A percentile compares a stretch with the other conserved stretches of the same genome.
phyloP scores from a whole-genome alignment of 2,888 invertebrate genomes.

The Desoria tigrina region DNA sequence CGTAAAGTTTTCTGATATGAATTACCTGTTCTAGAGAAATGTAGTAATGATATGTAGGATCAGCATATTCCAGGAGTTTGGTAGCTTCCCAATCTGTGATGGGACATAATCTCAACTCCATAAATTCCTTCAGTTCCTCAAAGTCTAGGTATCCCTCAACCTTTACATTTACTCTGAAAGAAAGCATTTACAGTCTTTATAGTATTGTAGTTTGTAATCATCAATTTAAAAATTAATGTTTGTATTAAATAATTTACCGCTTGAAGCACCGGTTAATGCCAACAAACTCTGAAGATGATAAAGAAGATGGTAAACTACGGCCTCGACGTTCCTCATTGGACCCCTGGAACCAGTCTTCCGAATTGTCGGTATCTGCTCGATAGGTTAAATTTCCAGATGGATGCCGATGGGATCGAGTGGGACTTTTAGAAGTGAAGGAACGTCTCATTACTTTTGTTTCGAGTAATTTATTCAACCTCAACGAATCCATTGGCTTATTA shows the following conservation, averaged over 20 bases:
- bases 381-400: too few relatives aligned
- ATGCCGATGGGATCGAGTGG: too few relatives aligned
- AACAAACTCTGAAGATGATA: constrained; percentile 6
- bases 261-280: constrained; percentile 7
- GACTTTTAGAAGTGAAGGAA: not conserved
- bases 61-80: constrained; percentile 11
- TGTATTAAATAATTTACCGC: not conserved
- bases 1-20: too few relatives aligned
- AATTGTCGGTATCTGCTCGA: too few relatives aligned
- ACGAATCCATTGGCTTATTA: constrained; percentile 10
- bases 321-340: too few relatives aligned
- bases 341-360: too few relatives aligned
- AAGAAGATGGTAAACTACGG: too few relatives aligned
- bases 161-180: not conserved
- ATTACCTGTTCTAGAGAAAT: constrained; percentile 12
- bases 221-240: not conserved
- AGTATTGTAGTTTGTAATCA: not conserved
- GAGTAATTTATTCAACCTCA: not conserved
- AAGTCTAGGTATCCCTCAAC: constrained; percentile 12
- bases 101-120: constrained; percentile 9
- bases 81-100: constrained; percentile 15
- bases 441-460: not conserved
- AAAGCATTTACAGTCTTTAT: not conserved
- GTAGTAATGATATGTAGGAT: constrained; percentile 16
- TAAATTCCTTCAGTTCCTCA: constrained; percentile 6